Conservation (phyloP, 2,797 vertebrate genomes). For the Vespertilio murinus region DNA sequence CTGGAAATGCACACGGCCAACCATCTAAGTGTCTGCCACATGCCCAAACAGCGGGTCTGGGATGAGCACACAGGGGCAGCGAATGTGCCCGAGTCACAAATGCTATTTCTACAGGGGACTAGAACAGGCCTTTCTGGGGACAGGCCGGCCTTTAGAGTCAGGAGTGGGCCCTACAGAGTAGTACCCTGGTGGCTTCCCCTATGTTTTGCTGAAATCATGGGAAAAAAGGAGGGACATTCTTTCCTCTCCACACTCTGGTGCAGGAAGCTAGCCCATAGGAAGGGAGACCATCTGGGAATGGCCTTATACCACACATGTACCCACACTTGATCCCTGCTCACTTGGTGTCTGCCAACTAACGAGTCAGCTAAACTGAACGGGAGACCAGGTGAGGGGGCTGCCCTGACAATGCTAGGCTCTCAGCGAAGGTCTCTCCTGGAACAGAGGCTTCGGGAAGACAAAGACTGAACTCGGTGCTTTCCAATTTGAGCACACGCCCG, state of each 20-base stretch:
- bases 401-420: not conserved
- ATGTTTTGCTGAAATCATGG: not conserved
- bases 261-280: not conserved
- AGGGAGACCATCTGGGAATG: not conserved
- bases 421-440: not conserved
- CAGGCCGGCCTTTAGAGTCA: not conserved
- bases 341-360: not conserved
- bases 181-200: not conserved
- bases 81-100: rapidly evolving
- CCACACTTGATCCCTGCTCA: not conserved
- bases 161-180: not conserved
- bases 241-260: not conserved
- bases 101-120: not conserved
- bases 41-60: not conserved
- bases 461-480: not conserved
- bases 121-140: not conserved
- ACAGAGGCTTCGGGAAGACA: not conserved
- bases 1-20: not conserved
- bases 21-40: not conserved
- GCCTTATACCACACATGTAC: not conserved
- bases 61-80: not conserved
- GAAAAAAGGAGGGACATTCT: not conserved
- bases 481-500: too few relatives aligned
- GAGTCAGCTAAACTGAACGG: not conserved
- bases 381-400: not conserved